Evolutionary conservation across 2,797 vertebrate species (phyloP).

Genomic region (Chrosomus eos): DNA sequence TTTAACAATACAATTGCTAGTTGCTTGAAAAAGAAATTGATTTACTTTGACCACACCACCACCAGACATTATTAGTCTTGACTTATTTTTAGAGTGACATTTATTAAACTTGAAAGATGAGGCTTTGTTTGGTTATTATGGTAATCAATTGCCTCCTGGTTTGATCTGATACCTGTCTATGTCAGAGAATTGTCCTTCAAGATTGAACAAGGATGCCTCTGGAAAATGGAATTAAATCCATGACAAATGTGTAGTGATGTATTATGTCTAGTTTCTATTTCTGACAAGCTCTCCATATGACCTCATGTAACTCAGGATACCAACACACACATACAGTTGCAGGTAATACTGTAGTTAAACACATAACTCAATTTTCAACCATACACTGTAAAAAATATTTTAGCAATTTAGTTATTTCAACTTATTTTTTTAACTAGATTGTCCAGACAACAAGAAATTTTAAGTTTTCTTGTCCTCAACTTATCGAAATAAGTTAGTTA

Average conservation of each 20-base stretch:
- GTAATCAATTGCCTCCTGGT: constrained; percentile 25
- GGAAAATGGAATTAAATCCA: neutral
- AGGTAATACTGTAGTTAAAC: neutral
- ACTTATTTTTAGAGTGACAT: constrained; percentile 29
- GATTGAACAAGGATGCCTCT: constrained; percentile 30
- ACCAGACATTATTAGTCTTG: constrained; percentile 44
- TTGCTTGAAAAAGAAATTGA: constrained; percentile 17
- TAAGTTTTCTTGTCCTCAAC: too few species aligned
- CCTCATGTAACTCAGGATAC: neutral
- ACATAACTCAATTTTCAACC: too few species aligned
- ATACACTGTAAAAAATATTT: too few species aligned
- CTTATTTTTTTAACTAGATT: too few species aligned
- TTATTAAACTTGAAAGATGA: constrained; percentile 29
- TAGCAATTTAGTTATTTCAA: too few species aligned
- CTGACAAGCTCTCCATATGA: neutral
- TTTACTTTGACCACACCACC: constrained; percentile 31
- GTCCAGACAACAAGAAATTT: too few species aligned
- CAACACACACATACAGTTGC: neutral
- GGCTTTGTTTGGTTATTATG: constrained; percentile 45
- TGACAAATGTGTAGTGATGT: constrained; percentile 33
- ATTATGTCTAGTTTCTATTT: neutral
- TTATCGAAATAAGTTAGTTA: too few species aligned
- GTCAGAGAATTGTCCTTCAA: constrained; percentile 17
- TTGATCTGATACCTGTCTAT: constrained; percentile 24
- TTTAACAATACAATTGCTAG: neutral